Evolutionary conservation across 2,888 invertebrate genomes (phyloP), one percentile per base, ranked within the genome.

Genomic region (Chrysolina oricalcia): DNA sequence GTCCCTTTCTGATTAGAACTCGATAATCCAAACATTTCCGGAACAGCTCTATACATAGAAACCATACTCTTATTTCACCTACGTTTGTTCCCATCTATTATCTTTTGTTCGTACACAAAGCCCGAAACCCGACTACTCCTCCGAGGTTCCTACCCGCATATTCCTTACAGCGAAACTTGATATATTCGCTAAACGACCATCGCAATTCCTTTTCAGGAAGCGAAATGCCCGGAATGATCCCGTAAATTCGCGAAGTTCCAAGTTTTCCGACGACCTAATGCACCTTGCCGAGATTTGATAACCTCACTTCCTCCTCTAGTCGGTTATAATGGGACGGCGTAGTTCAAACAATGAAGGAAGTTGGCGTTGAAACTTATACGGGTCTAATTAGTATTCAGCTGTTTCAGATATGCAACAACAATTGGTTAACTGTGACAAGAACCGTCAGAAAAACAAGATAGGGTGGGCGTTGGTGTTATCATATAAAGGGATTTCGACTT

Each of bases 241-340:
- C 46, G 43, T 27, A 17, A 59, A 62, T 72, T 53, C 41, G 41
- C 53, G 59, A 71, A 71, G 56, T 65, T 67, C n/a, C 27, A 67
- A 71, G 70, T 75, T 71, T 53, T 63, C 67, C 53, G 70, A 68
- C 63, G 53, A 64, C 66, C 67, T 72, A 70, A 62, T 71, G 62
- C 71, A 74, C 21, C 48, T 56, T 63, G 53, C 71, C 13, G 15
- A 59, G 70, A 62, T 73, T 73, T 71, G 65, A 73, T 73, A 73
- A 66, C 62, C 62, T 21, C 17, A 48, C 65, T 70, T 73, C 66
- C 72, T n/a, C 48, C 19, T 53, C 27, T 46, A 59, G 8, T 17
- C 35, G 27, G 19, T 21, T 66, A 59, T 66, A 66, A 65, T 65
- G 40, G 46, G 19, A 5, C 19, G 46, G 59, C 35, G 63, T 35